These are phyloP conservation scores for Zaprionus kolodkinae DNA, from an alignment of 1,140 invertebrate species.

Conservation along the genomic window DNA sequence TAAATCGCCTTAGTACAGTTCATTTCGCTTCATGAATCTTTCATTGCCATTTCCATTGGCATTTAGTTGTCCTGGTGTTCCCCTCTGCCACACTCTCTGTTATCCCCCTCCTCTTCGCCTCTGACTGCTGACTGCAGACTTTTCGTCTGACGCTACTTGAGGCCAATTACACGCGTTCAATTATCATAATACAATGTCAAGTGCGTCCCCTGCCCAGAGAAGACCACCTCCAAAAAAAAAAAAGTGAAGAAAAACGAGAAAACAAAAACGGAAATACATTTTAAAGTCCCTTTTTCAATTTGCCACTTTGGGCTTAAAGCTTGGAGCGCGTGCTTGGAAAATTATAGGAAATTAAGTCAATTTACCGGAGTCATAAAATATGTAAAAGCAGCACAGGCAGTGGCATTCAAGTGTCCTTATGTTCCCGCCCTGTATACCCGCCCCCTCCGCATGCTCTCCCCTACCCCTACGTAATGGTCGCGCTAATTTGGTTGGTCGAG, in stretches of 20 bases:
- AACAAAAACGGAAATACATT: constrained; percentile 34
- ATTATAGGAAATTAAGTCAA: constrained; percentile 80
- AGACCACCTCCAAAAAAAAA: constrained; percentile 10
- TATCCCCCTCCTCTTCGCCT: constrained; percentile 4
- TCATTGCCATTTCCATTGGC: constrained; percentile 58
- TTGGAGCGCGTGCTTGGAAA: constrained; percentile 45
- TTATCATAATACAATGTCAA: constrained; percentile 83
- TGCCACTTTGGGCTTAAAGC: constrained; percentile 56
- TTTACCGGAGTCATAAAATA: constrained; percentile 79
- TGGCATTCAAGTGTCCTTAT: constrained; percentile 59
- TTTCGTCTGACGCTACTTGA: constrained; percentile 57
- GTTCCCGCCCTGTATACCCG: constrained; percentile 1
- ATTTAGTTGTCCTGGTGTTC: constrained; percentile 21
- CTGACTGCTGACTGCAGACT: constrained; percentile 45
- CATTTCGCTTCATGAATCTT: constrained; percentile 70
- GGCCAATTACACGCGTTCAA: constrained; percentile 83
- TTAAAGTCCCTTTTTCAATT: constrained; percentile 72
- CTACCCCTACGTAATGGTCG: constrained; percentile 27
- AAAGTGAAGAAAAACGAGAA: constrained; percentile 8
- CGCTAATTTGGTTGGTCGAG: constrained; percentile 73
- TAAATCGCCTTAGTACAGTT: constrained; percentile 75
- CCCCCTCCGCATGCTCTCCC: not conserved
- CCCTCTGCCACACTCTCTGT: not conserved
- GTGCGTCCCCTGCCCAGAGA: constrained; percentile 6
- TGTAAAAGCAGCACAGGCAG: constrained; percentile 59